A percentile compares a stretch with the other conserved stretches of the same genome.
These are phyloP conservation scores for Holacanthella duospinosa DNA, from an alignment of 2,888 invertebrate species.

Conservation along the genomic window DNA sequence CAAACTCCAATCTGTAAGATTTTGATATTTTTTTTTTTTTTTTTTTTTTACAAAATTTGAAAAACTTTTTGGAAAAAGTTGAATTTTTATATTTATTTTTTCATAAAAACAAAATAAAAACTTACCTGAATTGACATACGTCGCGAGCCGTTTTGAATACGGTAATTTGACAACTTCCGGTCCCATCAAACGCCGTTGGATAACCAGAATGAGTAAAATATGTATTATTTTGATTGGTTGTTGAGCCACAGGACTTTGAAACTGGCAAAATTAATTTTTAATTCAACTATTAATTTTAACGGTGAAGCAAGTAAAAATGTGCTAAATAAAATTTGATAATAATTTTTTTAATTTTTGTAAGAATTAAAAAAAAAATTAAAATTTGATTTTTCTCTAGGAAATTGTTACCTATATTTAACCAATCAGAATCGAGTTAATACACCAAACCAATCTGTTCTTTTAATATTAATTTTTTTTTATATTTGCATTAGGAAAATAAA, in stretches of 20 bases:
- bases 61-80: too few relatives aligned
- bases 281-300: not conserved
- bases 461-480: not conserved
- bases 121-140: constrained; percentile 70
- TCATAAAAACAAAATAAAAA: too few relatives aligned
- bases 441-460: not conserved
- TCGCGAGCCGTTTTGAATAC: constrained; percentile 64
- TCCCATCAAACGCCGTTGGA: constrained; percentile 63
- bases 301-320: too few relatives aligned
- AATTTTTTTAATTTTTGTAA: too few relatives aligned
- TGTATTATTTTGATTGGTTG: constrained; percentile 67
- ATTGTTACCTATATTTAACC: too few relatives aligned
- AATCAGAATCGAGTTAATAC: not conserved
- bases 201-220: constrained; percentile 77
- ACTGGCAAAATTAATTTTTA: constrained; percentile 49
- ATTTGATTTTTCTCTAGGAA: not conserved
- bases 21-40: too few relatives aligned
- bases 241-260: constrained; percentile 65
- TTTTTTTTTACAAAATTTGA: too few relatives aligned
- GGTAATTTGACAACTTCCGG: constrained; percentile 74
- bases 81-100: too few relatives aligned
- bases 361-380: constrained; percentile 1
- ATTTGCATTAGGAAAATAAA: too few relatives aligned
- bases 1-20: constrained; percentile 62
- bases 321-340: too few relatives aligned